Evolutionary conservation across 53 echinoderm and acorn worm genomes (phyloP).

Genomic region (Patiria pectinifera): DNA sequence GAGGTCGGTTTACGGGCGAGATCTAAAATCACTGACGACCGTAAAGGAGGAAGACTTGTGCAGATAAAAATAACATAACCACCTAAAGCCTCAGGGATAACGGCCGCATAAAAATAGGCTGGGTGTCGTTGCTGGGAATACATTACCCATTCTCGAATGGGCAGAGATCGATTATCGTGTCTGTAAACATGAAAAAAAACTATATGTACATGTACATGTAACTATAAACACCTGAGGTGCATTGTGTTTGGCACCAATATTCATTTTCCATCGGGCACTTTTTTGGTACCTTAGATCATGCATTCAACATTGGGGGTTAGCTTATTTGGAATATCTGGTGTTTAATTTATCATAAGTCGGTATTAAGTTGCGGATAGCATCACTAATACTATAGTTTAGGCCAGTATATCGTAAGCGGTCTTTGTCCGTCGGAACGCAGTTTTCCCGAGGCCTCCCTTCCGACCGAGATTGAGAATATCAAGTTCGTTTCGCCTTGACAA

Average conservation of each 20-base stretch:
- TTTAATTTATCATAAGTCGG: no score
- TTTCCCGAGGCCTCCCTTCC: neutral
- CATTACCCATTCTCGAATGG: neutral
- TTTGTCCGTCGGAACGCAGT: neutral
- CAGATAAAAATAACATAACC: neutral
- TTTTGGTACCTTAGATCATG: no score
- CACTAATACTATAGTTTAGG: no score
- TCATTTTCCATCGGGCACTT: no score
- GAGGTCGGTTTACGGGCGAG: constrained; percentile 19
- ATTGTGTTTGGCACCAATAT: no score
- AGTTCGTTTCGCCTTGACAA: constrained; percentile 14
- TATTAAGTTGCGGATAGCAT: no score
- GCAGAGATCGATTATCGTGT: no score
- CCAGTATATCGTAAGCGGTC: no score
- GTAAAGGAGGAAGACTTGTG: neutral
- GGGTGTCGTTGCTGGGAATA: neutral
- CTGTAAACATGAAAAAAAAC: neutral
- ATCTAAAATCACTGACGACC: neutral
- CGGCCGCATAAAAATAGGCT: constrained; percentile 21
- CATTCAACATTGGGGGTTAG: no score
- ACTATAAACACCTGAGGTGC: no score
- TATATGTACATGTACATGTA: no score
- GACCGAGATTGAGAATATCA: constrained; percentile 4
- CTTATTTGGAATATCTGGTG: no score
- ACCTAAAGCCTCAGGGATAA: constrained; percentile 37